Percentiles rank a stretch among this genome's conserved stretches.
These are phyloP conservation scores for Sus cebifrons DNA, from an alignment of 2,797 vertebrate genomes.

Conservation along the genomic window DNA sequence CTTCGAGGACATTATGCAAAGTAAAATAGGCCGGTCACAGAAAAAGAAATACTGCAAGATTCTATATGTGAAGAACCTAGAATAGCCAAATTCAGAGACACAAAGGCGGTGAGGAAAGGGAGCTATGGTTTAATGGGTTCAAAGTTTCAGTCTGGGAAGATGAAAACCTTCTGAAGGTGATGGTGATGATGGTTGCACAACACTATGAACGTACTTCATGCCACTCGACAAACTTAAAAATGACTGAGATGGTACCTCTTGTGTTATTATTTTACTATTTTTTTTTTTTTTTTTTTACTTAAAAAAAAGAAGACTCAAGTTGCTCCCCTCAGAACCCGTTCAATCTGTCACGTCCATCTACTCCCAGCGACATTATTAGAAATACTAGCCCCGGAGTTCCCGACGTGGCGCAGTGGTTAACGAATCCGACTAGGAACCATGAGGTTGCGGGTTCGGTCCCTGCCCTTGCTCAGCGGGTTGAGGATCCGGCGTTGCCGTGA, in stretches of 20 bases:
- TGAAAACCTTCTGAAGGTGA: neutral
- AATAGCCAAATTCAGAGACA: neutral
- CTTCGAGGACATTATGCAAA: neutral
- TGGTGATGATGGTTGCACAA: rapidly evolving
- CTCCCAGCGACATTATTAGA: neutral
- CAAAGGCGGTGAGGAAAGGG: rapidly evolving
- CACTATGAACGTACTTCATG: rapidly evolving
- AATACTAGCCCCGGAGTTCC: no score
- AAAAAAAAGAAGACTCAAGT: neutral
- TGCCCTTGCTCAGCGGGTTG: no score
- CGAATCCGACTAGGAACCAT: no score
- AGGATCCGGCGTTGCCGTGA: no score
- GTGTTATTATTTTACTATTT: neutral
- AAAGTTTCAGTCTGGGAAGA: neutral
- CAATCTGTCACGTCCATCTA: neutral
- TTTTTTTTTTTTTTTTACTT: neutral
- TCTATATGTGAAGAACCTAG: neutral
- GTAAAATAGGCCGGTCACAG: neutral
- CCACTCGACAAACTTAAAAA: neutral
- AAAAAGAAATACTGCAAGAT: neutral
- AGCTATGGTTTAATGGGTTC: neutral
- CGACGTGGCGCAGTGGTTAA: no score
- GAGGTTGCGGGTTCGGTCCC: no score
- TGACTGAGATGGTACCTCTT: rapidly evolving
- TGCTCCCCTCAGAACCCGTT: neutral